Conservation (phyloP, 2,797 vertebrate species). For the Amblyopsis hoosieri region DNA sequence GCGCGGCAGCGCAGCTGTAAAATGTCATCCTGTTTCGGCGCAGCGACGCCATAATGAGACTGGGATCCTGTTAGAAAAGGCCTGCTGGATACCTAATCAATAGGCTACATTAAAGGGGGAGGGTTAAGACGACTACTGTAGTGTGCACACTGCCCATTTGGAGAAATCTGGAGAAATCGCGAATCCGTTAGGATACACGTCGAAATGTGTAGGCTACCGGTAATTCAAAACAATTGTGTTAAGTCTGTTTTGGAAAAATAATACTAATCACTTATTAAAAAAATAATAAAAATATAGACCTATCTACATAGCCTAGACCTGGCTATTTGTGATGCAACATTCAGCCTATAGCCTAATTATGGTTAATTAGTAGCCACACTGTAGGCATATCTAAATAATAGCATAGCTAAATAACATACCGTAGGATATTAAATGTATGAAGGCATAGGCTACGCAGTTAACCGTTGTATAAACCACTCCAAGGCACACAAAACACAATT, state of each 20-base stretch:
- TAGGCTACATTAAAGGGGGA: slow-evolving; percentile 74
- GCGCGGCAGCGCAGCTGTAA: slow-evolving; percentile 60
- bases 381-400: no score
- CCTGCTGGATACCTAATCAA: slow-evolving; percentile 63
- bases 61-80: slow-evolving; percentile 68
- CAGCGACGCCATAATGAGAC: slow-evolving; percentile 77
- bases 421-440: no score
- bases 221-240: no score
- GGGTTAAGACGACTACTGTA: slow-evolving; percentile 30
- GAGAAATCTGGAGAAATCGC: slow-evolving; percentile 51
- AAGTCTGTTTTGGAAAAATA: no score
- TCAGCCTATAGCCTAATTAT: no score
- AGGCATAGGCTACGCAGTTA: neutral
- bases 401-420: no score
- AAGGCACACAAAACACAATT: slow-evolving; percentile 32
- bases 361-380: no score
- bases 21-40: slow-evolving; percentile 62
- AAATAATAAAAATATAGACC: no score
- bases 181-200: neutral
- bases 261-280: no score
- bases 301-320: no score
- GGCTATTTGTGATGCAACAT: no score
- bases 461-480: neutral
- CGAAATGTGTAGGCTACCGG: no score
- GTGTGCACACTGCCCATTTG: slow-evolving; percentile 36